Conservation (phyloP, 2,797 vertebrate species). For the Pantherophis alleghaniensis region DNA sequence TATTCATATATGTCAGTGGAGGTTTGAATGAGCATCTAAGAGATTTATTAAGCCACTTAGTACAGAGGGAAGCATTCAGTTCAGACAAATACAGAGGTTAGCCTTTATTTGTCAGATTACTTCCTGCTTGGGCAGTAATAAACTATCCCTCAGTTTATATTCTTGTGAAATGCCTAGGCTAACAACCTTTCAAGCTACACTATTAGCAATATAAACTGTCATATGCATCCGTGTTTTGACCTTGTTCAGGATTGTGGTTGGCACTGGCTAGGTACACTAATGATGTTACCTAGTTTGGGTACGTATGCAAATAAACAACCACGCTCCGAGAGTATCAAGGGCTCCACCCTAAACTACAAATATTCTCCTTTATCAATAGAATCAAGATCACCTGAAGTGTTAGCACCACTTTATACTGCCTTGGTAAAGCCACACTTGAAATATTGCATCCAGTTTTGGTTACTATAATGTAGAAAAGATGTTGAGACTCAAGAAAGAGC, state of each 20-base stretch:
- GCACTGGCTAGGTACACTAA: background rate
- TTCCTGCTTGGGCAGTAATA: background rate
- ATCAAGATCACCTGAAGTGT: background rate
- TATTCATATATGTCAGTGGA: background rate
- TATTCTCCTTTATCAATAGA: background rate
- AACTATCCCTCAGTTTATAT: background rate
- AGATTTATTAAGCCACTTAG: background rate
- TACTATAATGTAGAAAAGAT: background rate
- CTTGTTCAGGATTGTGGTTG: background rate
- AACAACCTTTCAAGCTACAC: background rate
- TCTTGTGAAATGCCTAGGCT: background rate
- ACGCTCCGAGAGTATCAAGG: background rate
- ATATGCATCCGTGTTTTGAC: background rate
- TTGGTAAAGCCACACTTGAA: background rate
- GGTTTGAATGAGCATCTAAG: background rate
- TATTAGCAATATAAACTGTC: background rate
- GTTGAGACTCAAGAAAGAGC: background rate
- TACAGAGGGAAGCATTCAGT: background rate
- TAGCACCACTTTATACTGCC: background rate
- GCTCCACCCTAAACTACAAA: background rate
- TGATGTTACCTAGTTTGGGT: background rate
- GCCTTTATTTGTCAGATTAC: background rate
- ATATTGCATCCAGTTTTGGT: background rate
- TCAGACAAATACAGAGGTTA: background rate
- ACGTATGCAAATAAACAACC: background rate